Base-by-base conservation (phyloP, 2,888 invertebrate species). In the Scaptomyza cyrtandrae region DNA sequence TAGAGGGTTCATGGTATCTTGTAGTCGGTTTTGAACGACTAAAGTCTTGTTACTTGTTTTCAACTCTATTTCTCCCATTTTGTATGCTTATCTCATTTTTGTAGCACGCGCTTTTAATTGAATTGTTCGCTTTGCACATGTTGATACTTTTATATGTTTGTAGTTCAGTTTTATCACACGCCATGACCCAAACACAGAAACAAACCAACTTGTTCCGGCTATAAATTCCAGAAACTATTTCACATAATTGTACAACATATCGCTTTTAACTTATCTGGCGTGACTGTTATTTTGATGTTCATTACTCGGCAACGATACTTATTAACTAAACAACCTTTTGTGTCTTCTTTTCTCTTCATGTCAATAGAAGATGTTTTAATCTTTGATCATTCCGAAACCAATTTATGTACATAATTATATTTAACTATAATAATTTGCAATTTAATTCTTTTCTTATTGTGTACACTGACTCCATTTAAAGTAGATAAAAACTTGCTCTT, bases 51-150 rank as follows among this genome's bases (percentile, higher is more conserved):
- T 24, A 24, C 24, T 24, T 24, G 3, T 24, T 24, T 3, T 24
- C 24, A 3, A 31, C 45, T 35, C 39, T 35, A 43, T 10, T 24
- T 24, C 13, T 31, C 29, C 14, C 31, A 31, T 16, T 54, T 44
- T 56, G 31, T 35, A 31, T 45, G 16, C 16, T 41, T 14, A 10
- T 14, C 6, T 19, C 13, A 56, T 16, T 10, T 11, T 10, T 46
- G 13, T 35, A 54, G 61, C 65, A 68, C 73, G 74, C 67, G 67
- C 71, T 71, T 74, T 60, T 75, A 75, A 74, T 74, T 75, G 75
- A 74, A 71, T 74, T 71, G 75, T 71, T 71, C 55, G 52, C 61
- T 45, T 43, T 75, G 75, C 75, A 71, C 60, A 71, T 75, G 65
- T 13, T 49, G 14, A 48, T 31, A 13, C 3, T 6, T 48, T 3